Evolutionary conservation across 2,113 vertebrate species (phyloP).

Genomic region (Trochalopteron elliotii): DNA sequence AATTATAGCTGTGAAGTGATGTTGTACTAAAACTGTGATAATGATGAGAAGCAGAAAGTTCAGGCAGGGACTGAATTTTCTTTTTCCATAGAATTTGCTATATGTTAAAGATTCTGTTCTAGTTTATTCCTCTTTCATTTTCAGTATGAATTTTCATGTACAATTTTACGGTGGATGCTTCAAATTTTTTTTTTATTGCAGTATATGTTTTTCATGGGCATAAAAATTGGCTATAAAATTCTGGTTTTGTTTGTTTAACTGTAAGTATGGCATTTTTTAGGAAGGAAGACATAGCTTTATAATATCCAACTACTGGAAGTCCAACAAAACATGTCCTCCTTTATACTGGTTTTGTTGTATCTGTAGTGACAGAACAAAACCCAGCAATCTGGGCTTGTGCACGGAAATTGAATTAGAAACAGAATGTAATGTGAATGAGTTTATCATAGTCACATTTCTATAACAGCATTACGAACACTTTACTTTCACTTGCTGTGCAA

Average conservation of each 20-base stretch:
- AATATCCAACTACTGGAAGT: neutral
- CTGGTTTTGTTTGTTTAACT: neutral
- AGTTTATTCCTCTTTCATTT: neutral
- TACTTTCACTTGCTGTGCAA: neutral
- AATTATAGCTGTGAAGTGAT: neutral
- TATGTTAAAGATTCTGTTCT: neutral
- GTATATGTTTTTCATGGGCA: neutral
- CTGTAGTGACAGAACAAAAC: neutral
- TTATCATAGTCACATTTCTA: conserved; percentile 12
- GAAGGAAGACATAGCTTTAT: neutral
- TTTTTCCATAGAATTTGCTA: neutral
- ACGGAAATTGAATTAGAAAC: conserved; percentile 34
- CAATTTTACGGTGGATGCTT: neutral
- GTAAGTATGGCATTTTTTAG: neutral
- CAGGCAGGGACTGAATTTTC: neutral
- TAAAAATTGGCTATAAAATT: neutral
- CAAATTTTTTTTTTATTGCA: neutral
- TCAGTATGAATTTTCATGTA: neutral
- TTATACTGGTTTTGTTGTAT: neutral
- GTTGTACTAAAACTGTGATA: neutral
- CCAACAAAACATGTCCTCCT: neutral
- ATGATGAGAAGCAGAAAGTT: neutral
- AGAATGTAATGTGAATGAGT: conserved; percentile 5
- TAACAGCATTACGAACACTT: neutral
- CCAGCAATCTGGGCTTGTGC: neutral